Conservation (phyloP, 2,888 invertebrate genomes). For the Trichogramma evanescens region DNA sequence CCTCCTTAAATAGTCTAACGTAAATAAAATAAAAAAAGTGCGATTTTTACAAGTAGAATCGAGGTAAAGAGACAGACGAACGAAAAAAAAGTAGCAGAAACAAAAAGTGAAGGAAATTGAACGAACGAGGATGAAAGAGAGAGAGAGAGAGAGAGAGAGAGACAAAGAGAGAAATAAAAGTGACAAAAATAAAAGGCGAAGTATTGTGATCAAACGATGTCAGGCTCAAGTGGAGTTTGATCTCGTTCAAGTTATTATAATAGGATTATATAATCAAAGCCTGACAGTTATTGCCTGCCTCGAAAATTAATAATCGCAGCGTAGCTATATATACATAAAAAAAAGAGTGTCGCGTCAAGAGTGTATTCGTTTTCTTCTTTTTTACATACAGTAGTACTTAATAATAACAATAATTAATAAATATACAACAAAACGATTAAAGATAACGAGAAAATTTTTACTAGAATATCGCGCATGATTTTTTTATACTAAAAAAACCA, state of each 20-base stretch:
- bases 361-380: too few relatives aligned
- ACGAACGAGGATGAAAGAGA: not conserved
- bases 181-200: too few relatives aligned
- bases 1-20: conserved; percentile 18
- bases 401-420: too few relatives aligned
- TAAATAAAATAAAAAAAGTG: conserved; percentile 11
- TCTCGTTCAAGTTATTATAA: conserved; percentile 15
- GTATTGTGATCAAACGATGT: conserved; percentile 18
- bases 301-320: too few relatives aligned
- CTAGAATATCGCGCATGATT: too few relatives aligned
- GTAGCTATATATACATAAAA: too few relatives aligned
- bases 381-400: too few relatives aligned
- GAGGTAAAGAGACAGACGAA: not conserved
- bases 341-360: too few relatives aligned
- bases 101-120: too few relatives aligned
- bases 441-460: too few relatives aligned
- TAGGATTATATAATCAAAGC: conserved; percentile 4
- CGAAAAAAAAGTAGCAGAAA: conserved; percentile 2
- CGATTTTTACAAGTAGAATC: conserved; percentile 21
- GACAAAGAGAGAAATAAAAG: conserved; percentile 3
- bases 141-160: conserved; percentile 5
- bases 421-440: too few relatives aligned
- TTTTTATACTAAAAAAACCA: too few relatives aligned
- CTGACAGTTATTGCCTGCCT: conserved; percentile 22
- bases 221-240: conserved; percentile 11